Conservation (phyloP, 2,888 invertebrate genomes). For the Panorpa germanica region DNA sequence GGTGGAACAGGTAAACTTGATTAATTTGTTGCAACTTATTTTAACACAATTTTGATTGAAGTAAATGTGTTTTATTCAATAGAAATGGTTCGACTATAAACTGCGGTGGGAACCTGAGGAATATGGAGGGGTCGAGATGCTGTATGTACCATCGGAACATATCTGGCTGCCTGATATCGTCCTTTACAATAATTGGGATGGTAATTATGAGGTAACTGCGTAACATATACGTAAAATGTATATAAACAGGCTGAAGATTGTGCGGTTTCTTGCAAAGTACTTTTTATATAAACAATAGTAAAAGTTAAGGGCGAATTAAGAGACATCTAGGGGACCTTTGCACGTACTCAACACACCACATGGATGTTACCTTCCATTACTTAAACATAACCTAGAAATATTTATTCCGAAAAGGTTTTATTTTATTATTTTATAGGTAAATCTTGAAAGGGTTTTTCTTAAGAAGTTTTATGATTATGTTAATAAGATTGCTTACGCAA, state of each 20-base stretch:
- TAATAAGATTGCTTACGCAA: too few species aligned
- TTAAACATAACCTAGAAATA: too few species aligned
- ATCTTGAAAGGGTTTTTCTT: too few species aligned
- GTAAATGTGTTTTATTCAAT: constrained; percentile 15
- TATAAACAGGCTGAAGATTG: neutral
- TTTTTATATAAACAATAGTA: too few species aligned
- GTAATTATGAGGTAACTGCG: constrained; percentile 57
- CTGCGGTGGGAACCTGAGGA: constrained; percentile 76
- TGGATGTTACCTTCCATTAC: too few species aligned
- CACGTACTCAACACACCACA: too few species aligned
- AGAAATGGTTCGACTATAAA: constrained; percentile 90
- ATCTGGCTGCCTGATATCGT: constrained; percentile 96
- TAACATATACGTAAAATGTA: neutral
- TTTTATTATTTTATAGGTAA: too few species aligned
- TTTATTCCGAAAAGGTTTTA: too few species aligned
- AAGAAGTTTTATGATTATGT: too few species aligned
- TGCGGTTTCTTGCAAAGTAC: too few species aligned
- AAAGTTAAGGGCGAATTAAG: too few species aligned
- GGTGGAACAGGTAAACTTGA: constrained; percentile 64
- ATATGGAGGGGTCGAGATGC: constrained; percentile 78
- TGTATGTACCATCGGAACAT: constrained; percentile 88
- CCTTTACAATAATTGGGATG: constrained; percentile 84
- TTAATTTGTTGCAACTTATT: neutral
- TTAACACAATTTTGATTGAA: constrained; percentile 1
- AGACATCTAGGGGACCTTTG: too few species aligned